phyloP scores from a whole-genome alignment of 1,140 invertebrate genomes.

The Wiebesia pumilae region DNA sequence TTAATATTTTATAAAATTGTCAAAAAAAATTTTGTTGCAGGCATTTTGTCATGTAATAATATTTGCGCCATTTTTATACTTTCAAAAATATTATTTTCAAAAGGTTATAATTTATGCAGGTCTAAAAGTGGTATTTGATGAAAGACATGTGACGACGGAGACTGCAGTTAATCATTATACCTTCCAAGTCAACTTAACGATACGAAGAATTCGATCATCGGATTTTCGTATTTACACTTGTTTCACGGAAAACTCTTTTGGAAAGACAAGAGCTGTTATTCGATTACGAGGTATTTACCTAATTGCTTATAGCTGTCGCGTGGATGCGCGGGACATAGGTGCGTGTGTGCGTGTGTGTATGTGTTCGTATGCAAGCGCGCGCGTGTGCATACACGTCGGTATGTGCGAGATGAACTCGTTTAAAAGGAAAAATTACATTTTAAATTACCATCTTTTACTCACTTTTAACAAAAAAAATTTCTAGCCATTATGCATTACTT shows the following conservation, averaged over 20 bases:
- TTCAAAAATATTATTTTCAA: neutral
- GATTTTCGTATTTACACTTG: conserved; percentile 86
- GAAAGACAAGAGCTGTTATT: conserved; percentile 82
- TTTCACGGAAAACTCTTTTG: conserved; percentile 83
- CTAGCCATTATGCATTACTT: no score
- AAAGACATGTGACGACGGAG: conserved; percentile 83
- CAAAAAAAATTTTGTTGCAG: no score
- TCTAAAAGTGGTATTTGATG: conserved; percentile 80
- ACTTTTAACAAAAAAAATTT: no score
- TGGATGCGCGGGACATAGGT: no score
- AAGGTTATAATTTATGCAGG: conserved; percentile 71
- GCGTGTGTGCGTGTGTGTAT: no score
- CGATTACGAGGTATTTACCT: conserved; percentile 80
- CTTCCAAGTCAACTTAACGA: conserved; percentile 85
- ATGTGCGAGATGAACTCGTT: no score
- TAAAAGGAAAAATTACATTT: no score
- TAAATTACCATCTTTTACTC: no score
- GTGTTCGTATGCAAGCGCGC: no score
- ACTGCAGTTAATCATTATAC: conserved; percentile 81
- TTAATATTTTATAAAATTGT: no score
- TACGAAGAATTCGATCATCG: conserved; percentile 80
- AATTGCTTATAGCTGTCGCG: no score
- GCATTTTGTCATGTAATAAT: conserved; percentile 59
- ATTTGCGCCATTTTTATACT: neutral
- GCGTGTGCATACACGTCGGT: no score